phyloP scores from a whole-genome alignment of 1,140 invertebrate genomes.

The Platyscapa corneri region DNA sequence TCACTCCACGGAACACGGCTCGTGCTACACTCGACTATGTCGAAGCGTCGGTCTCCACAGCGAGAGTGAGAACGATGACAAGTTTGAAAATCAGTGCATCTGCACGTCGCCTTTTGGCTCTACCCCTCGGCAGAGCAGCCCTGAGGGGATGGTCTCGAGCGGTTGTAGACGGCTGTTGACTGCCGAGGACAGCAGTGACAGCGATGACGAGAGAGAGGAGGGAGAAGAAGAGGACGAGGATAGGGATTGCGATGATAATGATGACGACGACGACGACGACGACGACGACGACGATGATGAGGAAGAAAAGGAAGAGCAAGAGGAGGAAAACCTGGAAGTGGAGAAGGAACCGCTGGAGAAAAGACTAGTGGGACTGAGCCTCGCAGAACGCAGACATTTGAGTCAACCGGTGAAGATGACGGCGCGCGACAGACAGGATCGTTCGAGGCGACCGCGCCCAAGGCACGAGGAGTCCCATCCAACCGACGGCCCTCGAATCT shows the following conservation, averaged over 20 bases:
- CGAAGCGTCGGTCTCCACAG: background rate
- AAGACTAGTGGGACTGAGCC: constrained; percentile 12
- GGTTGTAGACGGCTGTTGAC: constrained; percentile 1
- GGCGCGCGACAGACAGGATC: background rate
- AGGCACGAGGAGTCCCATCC: background rate
- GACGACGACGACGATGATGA: background rate
- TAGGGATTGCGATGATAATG: too few relatives aligned
- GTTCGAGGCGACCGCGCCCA: constrained; percentile 13
- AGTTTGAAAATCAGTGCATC: constrained; percentile 81
- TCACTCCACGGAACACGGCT: constrained; percentile 66
- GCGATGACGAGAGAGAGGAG: constrained; percentile 16
- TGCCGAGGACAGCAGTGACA: background rate
- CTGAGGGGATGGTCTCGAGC: constrained; percentile 6
- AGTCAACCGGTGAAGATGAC: constrained; percentile 30
- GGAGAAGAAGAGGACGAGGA: background rate
- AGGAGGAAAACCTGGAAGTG: background rate
- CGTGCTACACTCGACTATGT: constrained; percentile 56
- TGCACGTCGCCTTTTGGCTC: constrained; percentile 84
- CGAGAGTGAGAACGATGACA: constrained; percentile 78
- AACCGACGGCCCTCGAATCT: constrained; percentile 66
- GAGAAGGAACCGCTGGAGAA: background rate
- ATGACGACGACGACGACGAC: background rate
- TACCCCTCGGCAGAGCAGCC: constrained; percentile 74
- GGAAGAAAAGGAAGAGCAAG: background rate
- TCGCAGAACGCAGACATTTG: constrained; percentile 24